phyloP scores from a whole-genome alignment of 2,797 vertebrate genomes.

The Enteromius afrohamiltoni region DNA sequence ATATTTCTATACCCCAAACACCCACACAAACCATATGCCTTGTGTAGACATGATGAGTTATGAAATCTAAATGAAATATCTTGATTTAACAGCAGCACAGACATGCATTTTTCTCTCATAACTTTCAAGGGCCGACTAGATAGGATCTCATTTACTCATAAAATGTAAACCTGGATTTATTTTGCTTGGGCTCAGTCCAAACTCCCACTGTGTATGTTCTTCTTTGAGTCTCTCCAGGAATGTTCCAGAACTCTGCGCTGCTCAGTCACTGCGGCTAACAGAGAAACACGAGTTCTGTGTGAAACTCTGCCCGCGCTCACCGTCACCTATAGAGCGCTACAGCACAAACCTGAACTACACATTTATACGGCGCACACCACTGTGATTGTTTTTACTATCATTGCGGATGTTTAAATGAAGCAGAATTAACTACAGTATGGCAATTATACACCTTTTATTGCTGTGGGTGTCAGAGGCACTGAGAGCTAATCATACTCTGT shows the following conservation, averaged over 20 bases:
- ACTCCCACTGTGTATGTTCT: constrained; percentile 62
- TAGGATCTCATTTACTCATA: constrained; percentile 64
- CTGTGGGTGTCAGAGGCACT: background rate
- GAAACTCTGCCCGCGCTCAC: constrained; percentile 53
- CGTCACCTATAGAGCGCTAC: constrained; percentile 46
- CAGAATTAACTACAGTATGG: background rate
- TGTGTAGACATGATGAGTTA: constrained; percentile 43
- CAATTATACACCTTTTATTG: background rate
- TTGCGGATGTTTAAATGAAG: background rate
- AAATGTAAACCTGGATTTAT: constrained; percentile 61
- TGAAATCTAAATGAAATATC: constrained; percentile 51
- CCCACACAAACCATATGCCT: constrained; percentile 45
- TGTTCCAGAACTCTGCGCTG: constrained; percentile 56
- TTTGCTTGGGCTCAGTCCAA: constrained; percentile 60
- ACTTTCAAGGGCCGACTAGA: constrained; percentile 55
- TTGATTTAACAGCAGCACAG: constrained; percentile 41
- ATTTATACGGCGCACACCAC: constrained; percentile 31
- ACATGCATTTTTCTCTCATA: constrained; percentile 42
- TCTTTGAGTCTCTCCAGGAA: constrained; percentile 63
- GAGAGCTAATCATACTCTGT: background rate
- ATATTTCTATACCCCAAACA: constrained; percentile 27
- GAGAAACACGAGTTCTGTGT: constrained; percentile 62
- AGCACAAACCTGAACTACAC: constrained; percentile 31
- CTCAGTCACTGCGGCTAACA: constrained; percentile 55
- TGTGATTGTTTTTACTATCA: constrained; percentile 38